Percentiles rank a stretch among this genome's conserved stretches.
phyloP scores from a whole-genome alignment of 2,888 invertebrate species.

The Lasius platythorax region DNA sequence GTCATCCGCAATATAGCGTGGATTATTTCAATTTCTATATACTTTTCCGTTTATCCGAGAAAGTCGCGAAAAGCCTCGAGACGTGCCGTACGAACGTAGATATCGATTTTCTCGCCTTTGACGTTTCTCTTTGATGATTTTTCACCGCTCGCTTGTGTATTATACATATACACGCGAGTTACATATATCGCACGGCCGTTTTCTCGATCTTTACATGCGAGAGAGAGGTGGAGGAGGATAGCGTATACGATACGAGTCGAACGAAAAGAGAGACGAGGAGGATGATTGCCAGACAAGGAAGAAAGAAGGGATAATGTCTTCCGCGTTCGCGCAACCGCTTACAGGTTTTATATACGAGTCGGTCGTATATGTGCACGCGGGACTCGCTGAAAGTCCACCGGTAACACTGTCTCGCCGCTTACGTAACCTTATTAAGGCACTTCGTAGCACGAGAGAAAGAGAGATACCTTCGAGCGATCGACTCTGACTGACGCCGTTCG shows the following conservation, averaged over 20 bases:
- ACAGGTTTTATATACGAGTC: conserved; percentile 76
- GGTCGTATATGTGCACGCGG: conserved; percentile 76
- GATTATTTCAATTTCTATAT: conserved; percentile 10
- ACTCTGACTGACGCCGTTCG: background rate
- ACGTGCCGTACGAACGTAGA: background rate
- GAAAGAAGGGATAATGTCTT: conserved; percentile 76
- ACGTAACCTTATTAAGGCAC: conserved; percentile 80
- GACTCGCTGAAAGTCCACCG: conserved; percentile 70
- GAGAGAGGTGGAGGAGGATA: conserved; percentile 24
- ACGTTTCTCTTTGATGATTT: conserved; percentile 54
- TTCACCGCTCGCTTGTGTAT: conserved; percentile 55
- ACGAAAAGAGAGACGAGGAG: conserved; percentile 22
- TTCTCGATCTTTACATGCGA: conserved; percentile 20
- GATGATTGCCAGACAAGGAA: conserved; percentile 32
- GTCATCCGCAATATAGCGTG: background rate
- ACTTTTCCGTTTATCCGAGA: background rate
- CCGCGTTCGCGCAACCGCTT: conserved; percentile 84
- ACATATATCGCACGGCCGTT: conserved; percentile 73
- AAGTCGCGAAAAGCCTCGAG: conserved; percentile 5
- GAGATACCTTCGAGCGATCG: conserved; percentile 35
- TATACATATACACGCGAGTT: conserved; percentile 63
- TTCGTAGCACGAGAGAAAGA: conserved; percentile 53
- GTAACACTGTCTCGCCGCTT: conserved; percentile 74
- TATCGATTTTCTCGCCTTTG: conserved; percentile 57
- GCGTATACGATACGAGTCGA: conserved; percentile 17